Percentiles rank a stretch among this genome's conserved stretches.
Evolutionary conservation across 2,797 vertebrate species (phyloP).

Genomic region (Euphonia xanthogaster): DNA sequence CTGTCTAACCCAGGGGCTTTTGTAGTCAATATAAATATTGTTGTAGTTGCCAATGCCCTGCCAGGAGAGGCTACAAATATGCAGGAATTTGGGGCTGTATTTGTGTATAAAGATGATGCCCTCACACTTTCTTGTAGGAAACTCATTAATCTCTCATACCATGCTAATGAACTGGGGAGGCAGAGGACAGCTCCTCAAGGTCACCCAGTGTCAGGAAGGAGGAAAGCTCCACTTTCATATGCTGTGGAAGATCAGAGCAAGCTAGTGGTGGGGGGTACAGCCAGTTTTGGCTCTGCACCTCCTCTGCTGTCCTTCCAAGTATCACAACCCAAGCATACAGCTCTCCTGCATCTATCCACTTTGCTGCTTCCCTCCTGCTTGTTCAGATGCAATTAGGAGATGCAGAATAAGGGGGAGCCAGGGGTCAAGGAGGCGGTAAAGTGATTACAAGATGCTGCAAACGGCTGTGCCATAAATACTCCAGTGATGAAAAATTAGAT

Average conservation of each 20-base stretch:
- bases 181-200: not conserved
- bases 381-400: constrained; percentile 30
- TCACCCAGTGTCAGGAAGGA: not conserved
- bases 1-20: not conserved
- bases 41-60: not conserved
- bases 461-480: constrained; percentile 10
- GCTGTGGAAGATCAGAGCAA: constrained; percentile 8
- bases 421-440: constrained; percentile 34
- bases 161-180: not conserved
- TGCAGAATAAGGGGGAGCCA: constrained; percentile 25
- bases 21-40: not conserved
- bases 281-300: not conserved
- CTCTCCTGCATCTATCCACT: not conserved
- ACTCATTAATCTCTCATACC: not conserved
- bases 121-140: not conserved
- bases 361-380: constrained; percentile 10
- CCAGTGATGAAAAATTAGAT: constrained; percentile 30
- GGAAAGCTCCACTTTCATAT: not conserved
- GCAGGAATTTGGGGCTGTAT: not conserved
- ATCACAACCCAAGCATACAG: constrained; percentile 11
- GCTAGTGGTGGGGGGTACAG: not conserved
- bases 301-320: constrained; percentile 48
- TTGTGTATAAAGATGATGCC: not conserved
- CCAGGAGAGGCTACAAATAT: not conserved
- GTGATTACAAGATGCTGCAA: constrained; percentile 54